A percentile compares a stretch with the other conserved stretches of the same genome.
Conservation (phyloP, 2,113 vertebrate species). For the Sphyrna mokarran region DNA sequence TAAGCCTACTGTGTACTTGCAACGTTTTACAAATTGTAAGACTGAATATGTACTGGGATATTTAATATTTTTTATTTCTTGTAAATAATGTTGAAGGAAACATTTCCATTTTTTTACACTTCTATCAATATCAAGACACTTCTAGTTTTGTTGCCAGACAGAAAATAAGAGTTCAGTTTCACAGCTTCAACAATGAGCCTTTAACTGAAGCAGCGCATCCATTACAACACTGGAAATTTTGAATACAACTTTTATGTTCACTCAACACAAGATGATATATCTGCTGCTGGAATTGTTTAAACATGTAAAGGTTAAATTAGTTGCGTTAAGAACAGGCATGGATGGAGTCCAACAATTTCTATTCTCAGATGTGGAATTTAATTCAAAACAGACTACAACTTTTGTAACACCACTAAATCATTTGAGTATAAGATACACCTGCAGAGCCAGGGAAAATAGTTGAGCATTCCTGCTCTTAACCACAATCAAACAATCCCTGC, state of each 20-base stretch:
- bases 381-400: too few species aligned
- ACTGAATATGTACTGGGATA: neutral
- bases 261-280: neutral
- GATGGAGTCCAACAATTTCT: too few species aligned
- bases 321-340: too few species aligned
- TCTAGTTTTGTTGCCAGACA: neutral
- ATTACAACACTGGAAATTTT: neutral
- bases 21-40: neutral
- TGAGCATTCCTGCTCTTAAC: too few species aligned
- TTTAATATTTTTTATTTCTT: neutral
- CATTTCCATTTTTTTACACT: neutral
- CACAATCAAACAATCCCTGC: too few species aligned
- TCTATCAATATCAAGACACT: neutral
- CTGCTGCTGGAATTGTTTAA: neutral
- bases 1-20: neutral
- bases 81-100: neutral
- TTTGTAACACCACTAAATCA: too few species aligned
- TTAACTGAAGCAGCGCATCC: neutral
- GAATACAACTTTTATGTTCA: neutral
- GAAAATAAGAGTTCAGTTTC: neutral
- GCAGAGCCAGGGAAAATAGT: too few species aligned
- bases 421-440: too few species aligned
- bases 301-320: too few species aligned
- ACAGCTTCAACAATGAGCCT: neutral
- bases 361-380: too few species aligned